Conservation (phyloP, 1,140 invertebrate genomes). For the Drosophila nannoptera region DNA sequence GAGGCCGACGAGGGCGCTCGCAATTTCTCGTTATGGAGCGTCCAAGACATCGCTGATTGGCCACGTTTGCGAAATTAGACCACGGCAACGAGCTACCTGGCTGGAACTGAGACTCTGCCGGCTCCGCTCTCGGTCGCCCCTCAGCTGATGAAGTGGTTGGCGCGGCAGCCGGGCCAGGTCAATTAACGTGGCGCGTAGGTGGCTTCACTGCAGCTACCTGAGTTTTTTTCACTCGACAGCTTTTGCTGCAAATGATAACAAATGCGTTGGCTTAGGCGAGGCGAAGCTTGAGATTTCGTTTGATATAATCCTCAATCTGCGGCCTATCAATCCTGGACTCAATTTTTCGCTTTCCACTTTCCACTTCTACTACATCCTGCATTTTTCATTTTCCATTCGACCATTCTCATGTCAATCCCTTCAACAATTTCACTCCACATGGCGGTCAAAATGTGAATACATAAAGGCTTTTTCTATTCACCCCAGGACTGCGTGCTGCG, state of each 20-base stretch:
- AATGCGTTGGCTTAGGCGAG: conserved; percentile 29
- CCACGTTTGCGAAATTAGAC: conserved; percentile 74
- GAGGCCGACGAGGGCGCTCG: no score
- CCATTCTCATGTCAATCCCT: conserved; percentile 24
- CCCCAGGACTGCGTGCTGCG: conserved; percentile 26
- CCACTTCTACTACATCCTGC: neutral
- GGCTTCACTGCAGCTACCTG: conserved; percentile 37
- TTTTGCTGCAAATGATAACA: conserved; percentile 43
- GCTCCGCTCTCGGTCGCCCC: neutral
- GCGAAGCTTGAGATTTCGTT: conserved; percentile 7
- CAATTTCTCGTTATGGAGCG: conserved; percentile 30
- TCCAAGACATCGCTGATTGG: conserved; percentile 55
- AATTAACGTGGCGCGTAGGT: conserved; percentile 64
- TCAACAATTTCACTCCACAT: conserved; percentile 37
- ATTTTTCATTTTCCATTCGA: conserved; percentile 18
- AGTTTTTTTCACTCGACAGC: conserved; percentile 29
- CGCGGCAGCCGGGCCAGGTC: conserved; percentile 41
- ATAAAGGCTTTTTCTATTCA: conserved; percentile 60
- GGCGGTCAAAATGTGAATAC: conserved; percentile 48
- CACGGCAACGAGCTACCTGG: conserved; percentile 42
- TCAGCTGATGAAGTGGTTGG: conserved; percentile 51
- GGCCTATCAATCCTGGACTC: neutral
- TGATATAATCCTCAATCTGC: neutral
- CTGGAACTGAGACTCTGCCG: conserved; percentile 3
- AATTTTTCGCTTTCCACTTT: neutral